Conservation (phyloP, 2,888 invertebrate species). For the Ennomos erosarius region DNA sequence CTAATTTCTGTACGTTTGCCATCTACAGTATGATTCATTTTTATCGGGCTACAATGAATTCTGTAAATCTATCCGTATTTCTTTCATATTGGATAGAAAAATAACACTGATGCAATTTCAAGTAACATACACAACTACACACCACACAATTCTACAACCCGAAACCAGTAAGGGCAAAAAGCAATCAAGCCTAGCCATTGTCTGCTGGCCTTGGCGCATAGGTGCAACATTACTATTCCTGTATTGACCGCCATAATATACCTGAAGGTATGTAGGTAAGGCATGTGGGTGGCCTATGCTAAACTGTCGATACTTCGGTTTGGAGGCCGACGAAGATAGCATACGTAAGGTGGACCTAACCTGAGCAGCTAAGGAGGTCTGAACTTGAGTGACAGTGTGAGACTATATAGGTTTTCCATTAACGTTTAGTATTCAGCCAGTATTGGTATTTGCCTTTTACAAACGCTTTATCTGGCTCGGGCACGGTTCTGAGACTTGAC, state of each 20-base stretch:
- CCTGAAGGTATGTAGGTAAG: slow-evolving; percentile 62
- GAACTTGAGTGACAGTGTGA: slow-evolving; percentile 15
- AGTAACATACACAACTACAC: neutral
- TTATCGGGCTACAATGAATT: too few species aligned
- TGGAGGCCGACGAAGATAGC: slow-evolving; percentile 53
- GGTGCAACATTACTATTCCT: slow-evolving; percentile 71
- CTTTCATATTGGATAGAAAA: neutral
- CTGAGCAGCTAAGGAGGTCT: slow-evolving; percentile 37
- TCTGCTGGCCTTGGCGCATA: slow-evolving; percentile 60
- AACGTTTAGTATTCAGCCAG: slow-evolving; percentile 15
- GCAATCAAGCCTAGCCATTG: slow-evolving; percentile 69
- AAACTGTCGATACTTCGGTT: slow-evolving; percentile 54
- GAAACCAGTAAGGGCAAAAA: slow-evolving; percentile 57
- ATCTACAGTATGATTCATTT: too few species aligned
- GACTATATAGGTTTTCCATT: slow-evolving; percentile 13
- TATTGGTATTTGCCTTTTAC: slow-evolving; percentile 7
- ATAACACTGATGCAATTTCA: slow-evolving; percentile 28
- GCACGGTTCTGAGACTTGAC: slow-evolving; percentile 15
- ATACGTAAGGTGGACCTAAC: slow-evolving; percentile 55
- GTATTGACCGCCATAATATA: slow-evolving; percentile 55
- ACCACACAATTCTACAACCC: slow-evolving; percentile 20
- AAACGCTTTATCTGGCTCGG: slow-evolving; percentile 6
- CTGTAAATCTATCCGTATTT: too few species aligned
- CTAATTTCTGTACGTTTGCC: too few species aligned
- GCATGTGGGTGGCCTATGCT: slow-evolving; percentile 68